Percentiles rank a stretch among this genome's conserved stretches.
These are phyloP conservation scores for Fopius arisanus DNA, from an alignment of 1,140 invertebrate species.

Conservation along the genomic window DNA sequence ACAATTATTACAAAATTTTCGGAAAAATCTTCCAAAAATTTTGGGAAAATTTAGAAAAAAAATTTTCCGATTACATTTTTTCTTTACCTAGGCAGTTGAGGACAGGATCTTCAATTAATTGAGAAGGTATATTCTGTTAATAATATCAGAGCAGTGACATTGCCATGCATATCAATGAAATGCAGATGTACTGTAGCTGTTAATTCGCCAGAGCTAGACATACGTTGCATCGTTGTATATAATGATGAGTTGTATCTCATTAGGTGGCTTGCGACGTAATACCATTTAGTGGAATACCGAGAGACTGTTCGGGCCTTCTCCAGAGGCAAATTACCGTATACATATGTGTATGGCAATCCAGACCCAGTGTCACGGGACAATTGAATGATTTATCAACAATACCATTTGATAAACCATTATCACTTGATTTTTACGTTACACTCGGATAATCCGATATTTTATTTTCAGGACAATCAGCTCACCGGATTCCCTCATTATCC, in stretches of 20 bases:
- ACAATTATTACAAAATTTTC: no score
- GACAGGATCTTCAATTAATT: neutral
- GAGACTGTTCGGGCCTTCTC: neutral
- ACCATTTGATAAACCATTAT: neutral
- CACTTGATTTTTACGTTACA: neutral
- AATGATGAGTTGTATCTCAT: neutral
- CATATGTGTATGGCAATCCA: neutral
- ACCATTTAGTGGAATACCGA: neutral
- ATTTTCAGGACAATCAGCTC: neutral
- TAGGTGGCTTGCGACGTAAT: slow-evolving; percentile 1
- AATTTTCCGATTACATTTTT: no score
- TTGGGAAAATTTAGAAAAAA: no score
- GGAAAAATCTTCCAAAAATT: no score
- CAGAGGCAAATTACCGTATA: neutral
- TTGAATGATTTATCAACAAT: neutral
- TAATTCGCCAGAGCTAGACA: neutral
- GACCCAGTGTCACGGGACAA: neutral
- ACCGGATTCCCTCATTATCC: neutral
- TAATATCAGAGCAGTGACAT: neutral
- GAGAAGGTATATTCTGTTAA: slow-evolving; percentile 9
- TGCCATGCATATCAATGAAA: slow-evolving; percentile 13
- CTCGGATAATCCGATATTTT: neutral
- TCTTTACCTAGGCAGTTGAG: neutral
- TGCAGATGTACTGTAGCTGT: slow-evolving; percentile 1
- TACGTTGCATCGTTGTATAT: neutral